A percentile compares a stretch with the other conserved stretches of the same genome.
phyloP scores from a whole-genome alignment of 2,888 invertebrate genomes.

The Priocnemis perturbator region DNA sequence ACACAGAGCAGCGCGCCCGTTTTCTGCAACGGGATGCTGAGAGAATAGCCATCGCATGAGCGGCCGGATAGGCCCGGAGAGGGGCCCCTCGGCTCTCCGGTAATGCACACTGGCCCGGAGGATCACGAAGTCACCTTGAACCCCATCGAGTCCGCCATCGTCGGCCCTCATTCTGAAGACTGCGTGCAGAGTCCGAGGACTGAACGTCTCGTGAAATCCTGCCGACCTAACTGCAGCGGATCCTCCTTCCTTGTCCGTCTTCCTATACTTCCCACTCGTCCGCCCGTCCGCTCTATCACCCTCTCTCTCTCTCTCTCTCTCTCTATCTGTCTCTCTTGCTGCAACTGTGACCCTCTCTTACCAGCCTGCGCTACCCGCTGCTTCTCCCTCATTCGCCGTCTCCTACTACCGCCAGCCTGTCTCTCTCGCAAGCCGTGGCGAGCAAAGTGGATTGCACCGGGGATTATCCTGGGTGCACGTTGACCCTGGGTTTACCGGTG shows the following conservation, averaged over 20 bases:
- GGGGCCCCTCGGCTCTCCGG: conserved; percentile 36
- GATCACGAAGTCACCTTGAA: conserved; percentile 68
- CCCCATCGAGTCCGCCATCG: conserved; percentile 56
- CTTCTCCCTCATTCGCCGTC: too few species aligned
- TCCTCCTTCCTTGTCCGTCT: conserved; percentile 8
- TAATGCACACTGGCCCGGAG: conserved; percentile 57
- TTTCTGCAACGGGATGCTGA: conserved; percentile 26
- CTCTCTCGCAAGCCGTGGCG: conserved; percentile 27
- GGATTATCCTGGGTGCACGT: conserved; percentile 51
- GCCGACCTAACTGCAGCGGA: conserved; percentile 33
- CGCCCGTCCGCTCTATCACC: conserved; percentile 9
- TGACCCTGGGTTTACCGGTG: conserved; percentile 49
- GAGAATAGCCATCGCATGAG: conserved; percentile 24
- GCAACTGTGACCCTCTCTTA: conserved; percentile 8
- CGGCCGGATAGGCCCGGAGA: conserved; percentile 26
- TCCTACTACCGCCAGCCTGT: conserved; percentile 1
- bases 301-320: conserved; percentile 7
- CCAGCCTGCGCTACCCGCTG: neutral
- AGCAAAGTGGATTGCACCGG: conserved; percentile 51
- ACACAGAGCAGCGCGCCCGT: conserved; percentile 25
- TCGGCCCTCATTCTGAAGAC: conserved; percentile 39
- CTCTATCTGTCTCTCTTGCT: conserved; percentile 11
- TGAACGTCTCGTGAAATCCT: conserved; percentile 37
- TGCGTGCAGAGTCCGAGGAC: conserved; percentile 32
- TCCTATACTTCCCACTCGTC: neutral